Evolutionary conservation across 2,888 invertebrate genomes (phyloP), one percentile per base, ranked within the genome.

Genomic region (Aspidiotus rigidus): DNA sequence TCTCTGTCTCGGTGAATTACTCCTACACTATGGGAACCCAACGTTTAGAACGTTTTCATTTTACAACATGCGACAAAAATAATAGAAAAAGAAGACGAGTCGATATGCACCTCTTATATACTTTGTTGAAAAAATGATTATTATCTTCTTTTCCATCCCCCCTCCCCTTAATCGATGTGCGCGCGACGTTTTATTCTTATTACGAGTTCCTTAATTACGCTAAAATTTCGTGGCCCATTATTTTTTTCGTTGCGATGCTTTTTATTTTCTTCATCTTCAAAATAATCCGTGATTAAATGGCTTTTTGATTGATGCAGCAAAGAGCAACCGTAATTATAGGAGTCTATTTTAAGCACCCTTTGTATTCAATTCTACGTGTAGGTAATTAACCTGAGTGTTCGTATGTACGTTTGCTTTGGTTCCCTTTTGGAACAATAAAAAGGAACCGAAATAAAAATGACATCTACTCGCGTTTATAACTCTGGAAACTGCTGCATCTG

Each of bases 261-360:
- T n/a, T 49, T n/a, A 13, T 11, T 49, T 13, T n/a, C 49, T 11
- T 11, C 11, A 3, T 49, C 49, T 49, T 28, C 28, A 28, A 28
- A 49, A 49, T 13, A 49, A 49, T 49, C n/a, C 49, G 49, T 49
- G 49, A 49, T 49, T 11, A 49, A 49, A 49, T 49, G 49, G n/a
- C 49, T 49, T 49, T 49, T 49, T 49, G 49, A 49, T 49, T 49
- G 49, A 49, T 49, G n/a, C n/a, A 49, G 49, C 11, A 13, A 49
- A n/a, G n/a, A n/a, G 49, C n/a, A 49, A 49, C 49, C 11, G n/a
- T 49, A 49, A 49, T 49, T 49, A 49, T n/a, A 11, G 49, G 11
- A 49, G 49, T 49, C 49, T 49, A 49, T 49, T 49, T 49, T 49
- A 49, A 49, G n/a, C 49, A 49, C 49, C 49, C 49, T 49, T 49